Percentiles rank a stretch among this genome's conserved stretches.
These are phyloP conservation scores for Hestina assimilis DNA, from an alignment of 1,140 invertebrate genomes.

Conservation along the genomic window DNA sequence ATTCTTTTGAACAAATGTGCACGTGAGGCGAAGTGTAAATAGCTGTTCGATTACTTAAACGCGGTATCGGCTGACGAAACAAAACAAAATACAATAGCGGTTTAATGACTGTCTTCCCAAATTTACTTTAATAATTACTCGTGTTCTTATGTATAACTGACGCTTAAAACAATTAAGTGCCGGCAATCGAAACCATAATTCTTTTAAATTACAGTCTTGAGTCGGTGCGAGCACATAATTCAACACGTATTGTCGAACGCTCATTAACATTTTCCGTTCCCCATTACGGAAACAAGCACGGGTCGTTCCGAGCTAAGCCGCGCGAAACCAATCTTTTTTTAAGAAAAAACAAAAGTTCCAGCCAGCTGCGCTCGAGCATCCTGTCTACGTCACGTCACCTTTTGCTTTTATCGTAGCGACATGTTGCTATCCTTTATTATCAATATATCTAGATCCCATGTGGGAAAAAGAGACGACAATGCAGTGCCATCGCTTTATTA, in stretches of 20 bases:
- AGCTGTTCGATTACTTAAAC: not conserved
- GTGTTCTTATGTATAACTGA: constrained; percentile 23
- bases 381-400: constrained; percentile 68
- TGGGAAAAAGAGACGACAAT: constrained; percentile 46
- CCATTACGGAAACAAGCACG: constrained; percentile 66
- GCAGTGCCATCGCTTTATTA: constrained; percentile 32
- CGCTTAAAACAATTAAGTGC: constrained; percentile 51
- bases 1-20: not conserved
- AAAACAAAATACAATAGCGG: not conserved
- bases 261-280: constrained; percentile 74
- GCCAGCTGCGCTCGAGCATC: constrained; percentile 74
- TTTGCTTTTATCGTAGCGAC: constrained; percentile 54
- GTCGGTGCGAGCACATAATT: constrained; percentile 50
- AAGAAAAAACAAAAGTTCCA: constrained; percentile 68
- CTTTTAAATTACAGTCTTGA: constrained; percentile 51
- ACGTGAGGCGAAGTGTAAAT: not conserved
- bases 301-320: constrained; percentile 61
- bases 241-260: constrained; percentile 57
- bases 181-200: constrained; percentile 48
- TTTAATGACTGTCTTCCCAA: constrained; percentile 13
- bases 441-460: constrained; percentile 9
- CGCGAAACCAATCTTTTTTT: constrained; percentile 72
- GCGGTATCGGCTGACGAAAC: constrained; percentile 3
- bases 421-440: constrained; percentile 48
- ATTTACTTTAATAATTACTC: constrained; percentile 13